Conservation (phyloP, 2,797 vertebrate species). For the Pipistrellus kuhlii region DNA sequence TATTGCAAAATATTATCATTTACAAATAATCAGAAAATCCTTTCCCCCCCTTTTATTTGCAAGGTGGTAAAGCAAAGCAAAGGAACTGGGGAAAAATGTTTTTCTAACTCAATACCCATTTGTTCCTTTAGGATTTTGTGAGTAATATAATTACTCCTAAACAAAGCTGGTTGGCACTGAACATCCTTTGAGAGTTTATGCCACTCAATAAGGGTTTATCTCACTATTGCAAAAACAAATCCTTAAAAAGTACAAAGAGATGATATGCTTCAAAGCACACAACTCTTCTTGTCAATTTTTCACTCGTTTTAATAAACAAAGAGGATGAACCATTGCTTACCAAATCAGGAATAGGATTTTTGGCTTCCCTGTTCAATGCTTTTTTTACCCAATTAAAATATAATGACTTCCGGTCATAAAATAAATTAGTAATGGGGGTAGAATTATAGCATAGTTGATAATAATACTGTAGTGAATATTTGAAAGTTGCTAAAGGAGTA, state of each 20-base stretch:
- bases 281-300: not conserved
- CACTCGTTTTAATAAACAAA: slow-evolving; percentile 39
- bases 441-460: not conserved
- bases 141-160: slow-evolving; percentile 43
- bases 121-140: slow-evolving; percentile 21
- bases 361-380: not conserved
- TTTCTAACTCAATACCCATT: slow-evolving; percentile 36
- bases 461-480: not conserved
- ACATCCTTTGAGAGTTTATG: slow-evolving; percentile 12
- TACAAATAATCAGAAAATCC: slow-evolving; percentile 72
- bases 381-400: slow-evolving; percentile 61
- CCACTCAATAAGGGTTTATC: not conserved
- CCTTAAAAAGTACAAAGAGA: slow-evolving; percentile 26
- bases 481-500: not conserved
- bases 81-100: slow-evolving; percentile 2
- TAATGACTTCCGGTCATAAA: slow-evolving; percentile 18
- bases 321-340: slow-evolving; percentile 48
- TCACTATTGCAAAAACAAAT: slow-evolving; percentile 14
- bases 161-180: slow-evolving; percentile 1
- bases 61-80: slow-evolving; percentile 72
- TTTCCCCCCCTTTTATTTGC: slow-evolving; percentile 15
- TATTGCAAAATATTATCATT: slow-evolving; percentile 67
- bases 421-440: not conserved
- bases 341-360: slow-evolving; percentile 47
- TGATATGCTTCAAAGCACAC: not conserved